Evolutionary conservation across 2,888 invertebrate genomes (phyloP), one percentile per base, ranked within the genome.

Genomic region (Dinocampus coccinellae): DNA sequence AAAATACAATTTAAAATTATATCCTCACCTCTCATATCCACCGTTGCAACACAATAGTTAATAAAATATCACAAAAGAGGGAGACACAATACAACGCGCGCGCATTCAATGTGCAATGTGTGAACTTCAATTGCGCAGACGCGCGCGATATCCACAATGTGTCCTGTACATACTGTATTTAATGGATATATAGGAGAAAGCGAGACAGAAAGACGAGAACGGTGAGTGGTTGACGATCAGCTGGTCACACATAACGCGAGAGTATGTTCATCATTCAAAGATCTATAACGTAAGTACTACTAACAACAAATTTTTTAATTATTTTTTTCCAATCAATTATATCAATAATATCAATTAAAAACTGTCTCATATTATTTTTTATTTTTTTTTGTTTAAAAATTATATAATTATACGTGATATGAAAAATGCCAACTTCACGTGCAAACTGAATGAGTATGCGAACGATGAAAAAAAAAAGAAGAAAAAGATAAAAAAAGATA

Each of bases 221-320:
- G 65, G 47, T 26, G 53, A 53, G 66, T 67, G 60, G 69, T 71
- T 34, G 63, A 61, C 74, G 78, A 82, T 83, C 83, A 84, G 84
- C 83, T 84, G 84, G 72, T 73, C 52, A 73, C 79, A 72, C 79
- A 78, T 80, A 78, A 81, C 76, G 72, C 74, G 61, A 77, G 79
- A 82, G 75, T n/a, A 84, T 84, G 84, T 84, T 84, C 82, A 78
- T 82, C 79, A 81, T 84, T 76, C 83, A 82, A 73, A 83, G 78
- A 68, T 82, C 81, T 78, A 78, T 83, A 80, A 75, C 83, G 84
- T 84, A 72, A 83, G 83, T 83, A 81, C 22, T 64, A 24, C 9
- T 7, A 3, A 20, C 26, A 29, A 24, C 53, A 69, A 2, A 58
- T 24, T 52, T 39, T 55, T 20, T 42, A 33, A 53, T 36, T 62